phyloP scores from a whole-genome alignment of 2,888 invertebrate genomes.

The Stenchaetothrips biformis region DNA sequence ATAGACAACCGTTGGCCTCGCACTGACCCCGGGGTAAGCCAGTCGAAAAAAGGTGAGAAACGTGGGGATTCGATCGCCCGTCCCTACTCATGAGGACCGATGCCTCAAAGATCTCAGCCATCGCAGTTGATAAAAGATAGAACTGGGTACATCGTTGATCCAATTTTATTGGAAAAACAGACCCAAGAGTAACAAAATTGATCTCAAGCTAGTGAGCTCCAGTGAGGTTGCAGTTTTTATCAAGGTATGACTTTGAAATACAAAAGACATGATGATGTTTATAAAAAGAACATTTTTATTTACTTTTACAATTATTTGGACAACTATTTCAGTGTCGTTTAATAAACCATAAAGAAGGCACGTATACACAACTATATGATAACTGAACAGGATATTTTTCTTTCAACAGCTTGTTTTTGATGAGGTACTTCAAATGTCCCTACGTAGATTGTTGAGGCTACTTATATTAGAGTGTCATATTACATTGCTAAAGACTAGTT shows the following conservation, averaged over 20 bases:
- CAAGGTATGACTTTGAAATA: background rate
- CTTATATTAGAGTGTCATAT: background rate
- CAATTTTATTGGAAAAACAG: too few relatives aligned
- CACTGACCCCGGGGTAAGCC: too few relatives aligned
- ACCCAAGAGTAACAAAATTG: too few relatives aligned
- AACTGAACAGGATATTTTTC: background rate
- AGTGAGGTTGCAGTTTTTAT: too few relatives aligned
- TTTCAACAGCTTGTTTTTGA: background rate
- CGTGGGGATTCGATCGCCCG: too few relatives aligned
- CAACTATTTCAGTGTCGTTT: background rate
- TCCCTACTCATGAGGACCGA: too few relatives aligned
- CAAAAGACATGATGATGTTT: constrained; percentile 26
- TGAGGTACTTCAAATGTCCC: background rate
- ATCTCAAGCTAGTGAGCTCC: too few relatives aligned
- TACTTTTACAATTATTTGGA: background rate
- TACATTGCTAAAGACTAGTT: background rate
- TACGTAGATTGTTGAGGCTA: background rate
- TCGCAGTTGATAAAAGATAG: too few relatives aligned
- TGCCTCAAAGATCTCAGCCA: too few relatives aligned
- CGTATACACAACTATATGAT: background rate
- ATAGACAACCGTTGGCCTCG: too few relatives aligned
- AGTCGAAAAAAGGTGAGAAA: too few relatives aligned
- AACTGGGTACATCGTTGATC: too few relatives aligned
- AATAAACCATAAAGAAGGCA: background rate
- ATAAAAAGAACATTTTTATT: background rate